Conservation (phyloP, 1,140 invertebrate species). For the Drosophila lini region DNA sequence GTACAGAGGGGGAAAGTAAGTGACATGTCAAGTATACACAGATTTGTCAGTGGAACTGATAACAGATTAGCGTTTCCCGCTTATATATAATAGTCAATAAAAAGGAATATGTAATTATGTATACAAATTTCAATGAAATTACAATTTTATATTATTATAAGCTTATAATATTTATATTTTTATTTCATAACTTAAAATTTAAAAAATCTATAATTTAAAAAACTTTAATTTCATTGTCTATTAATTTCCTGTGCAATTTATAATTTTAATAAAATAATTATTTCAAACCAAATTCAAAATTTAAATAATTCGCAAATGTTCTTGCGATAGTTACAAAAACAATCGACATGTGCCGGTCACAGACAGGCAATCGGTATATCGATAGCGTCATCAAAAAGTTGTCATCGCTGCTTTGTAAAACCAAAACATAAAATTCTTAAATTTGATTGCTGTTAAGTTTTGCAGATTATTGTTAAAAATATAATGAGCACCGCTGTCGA, state of each 20-base stretch:
- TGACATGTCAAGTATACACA: conserved; percentile 5
- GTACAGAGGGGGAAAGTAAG: conserved; percentile 8
- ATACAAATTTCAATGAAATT: too few relatives aligned
- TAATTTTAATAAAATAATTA: too few relatives aligned
- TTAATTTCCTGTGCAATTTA: too few relatives aligned
- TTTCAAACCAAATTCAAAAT: not conserved
- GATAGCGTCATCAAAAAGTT: conserved; percentile 1
- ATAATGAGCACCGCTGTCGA: conserved; percentile 47
- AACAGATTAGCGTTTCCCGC: conserved; percentile 13
- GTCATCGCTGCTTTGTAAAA: conserved; percentile 15
- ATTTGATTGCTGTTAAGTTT: not conserved
- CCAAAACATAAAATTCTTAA: conserved; percentile 1
- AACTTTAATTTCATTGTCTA: too few relatives aligned
- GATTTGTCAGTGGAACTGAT: conserved; percentile 50
- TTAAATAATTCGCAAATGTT: not conserved
- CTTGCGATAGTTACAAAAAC: not conserved
- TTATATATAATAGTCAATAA: not conserved
- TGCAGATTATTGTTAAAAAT: not conserved
- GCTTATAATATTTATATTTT: too few relatives aligned
- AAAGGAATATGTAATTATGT: not conserved
- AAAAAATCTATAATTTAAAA: too few relatives aligned
- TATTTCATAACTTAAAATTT: too few relatives aligned
- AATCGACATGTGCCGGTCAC: not conserved
- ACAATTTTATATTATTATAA: too few relatives aligned
- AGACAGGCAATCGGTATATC: not conserved